Percentiles rank a stretch among this genome's conserved stretches.
These are phyloP conservation scores for Reticulitermes speratus DNA, from an alignment of 1,140 invertebrate genomes.

Conservation along the genomic window DNA sequence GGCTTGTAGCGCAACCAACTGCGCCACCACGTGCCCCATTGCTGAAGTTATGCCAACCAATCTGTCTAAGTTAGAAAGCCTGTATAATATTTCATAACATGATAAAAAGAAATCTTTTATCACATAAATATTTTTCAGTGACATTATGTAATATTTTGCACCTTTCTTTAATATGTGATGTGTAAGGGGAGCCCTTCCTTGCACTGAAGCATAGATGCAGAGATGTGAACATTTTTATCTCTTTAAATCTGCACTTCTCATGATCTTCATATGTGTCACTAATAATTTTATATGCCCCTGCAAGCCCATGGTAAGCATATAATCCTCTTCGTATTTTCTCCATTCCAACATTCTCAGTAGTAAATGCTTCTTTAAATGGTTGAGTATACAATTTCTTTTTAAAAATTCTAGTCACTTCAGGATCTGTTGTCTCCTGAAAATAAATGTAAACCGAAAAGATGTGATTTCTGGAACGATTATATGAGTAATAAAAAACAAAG, in stretches of 20 bases:
- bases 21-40: no score
- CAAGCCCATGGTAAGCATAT: conserved; percentile 20
- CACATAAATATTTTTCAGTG: neutral
- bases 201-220: neutral
- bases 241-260: conserved; percentile 23
- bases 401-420: neutral
- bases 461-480: no score
- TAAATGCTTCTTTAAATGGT: neutral
- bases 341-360: neutral
- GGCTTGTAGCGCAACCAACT: no score
- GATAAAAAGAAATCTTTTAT: no score
- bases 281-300: conserved; percentile 15
- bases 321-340: conserved; percentile 5
- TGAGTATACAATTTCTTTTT: neutral
- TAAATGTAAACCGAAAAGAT: neutral
- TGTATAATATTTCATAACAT: no score
- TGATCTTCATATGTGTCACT: conserved; percentile 18
- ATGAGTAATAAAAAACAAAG: no score
- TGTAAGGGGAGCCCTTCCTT: conserved; percentile 25
- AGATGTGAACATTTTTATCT: conserved; percentile 22
- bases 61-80: no score
- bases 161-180: neutral
- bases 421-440: conserved; percentile 14
- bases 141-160: neutral
- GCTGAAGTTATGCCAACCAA: no score